Base-by-base conservation (phyloP, 2,797 vertebrate species). In the Triplophysa yarkandensis region DNA sequence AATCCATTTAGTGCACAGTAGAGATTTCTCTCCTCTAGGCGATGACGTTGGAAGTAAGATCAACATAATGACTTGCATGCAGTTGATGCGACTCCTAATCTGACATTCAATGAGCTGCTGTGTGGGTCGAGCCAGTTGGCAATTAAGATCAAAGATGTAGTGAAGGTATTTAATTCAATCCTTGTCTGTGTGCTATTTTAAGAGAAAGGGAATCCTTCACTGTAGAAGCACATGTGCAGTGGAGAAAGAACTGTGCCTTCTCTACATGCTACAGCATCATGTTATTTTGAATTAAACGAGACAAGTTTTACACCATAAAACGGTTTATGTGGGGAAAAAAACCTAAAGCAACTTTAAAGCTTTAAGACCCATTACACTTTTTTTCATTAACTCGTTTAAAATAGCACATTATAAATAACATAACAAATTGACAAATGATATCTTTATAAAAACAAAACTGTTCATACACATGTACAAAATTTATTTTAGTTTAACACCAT, bases 121-220 rank as follows among this genome's bases (percentile, higher is more conserved):
- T 70, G 46, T 60, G 39, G 46, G 7, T 57, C 23, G 27, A 65
- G 27, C 52, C 50, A 34, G 17, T 17, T 57, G 61, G 36, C n/a
- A 28, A 39, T 13, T 3, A 11, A 39, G 36, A 39, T 11, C 36
- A 39, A 11, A 39, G 36, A 39, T 44, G 4, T 52, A 71, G 25
- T 57, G 28, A 27, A 52, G 48, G 16, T 68, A 34, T 54, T 34
- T 67, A 32, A 30, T 76, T 78, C 61, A 68, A 83, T 79, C 34
- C 23, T 65, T 83, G 74, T 73, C 41, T 27, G 52, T 52, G 21
- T 50, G 61, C 66, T 77, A 71, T 80, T 82, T 80, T 67, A 66
- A 73, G 75, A 82, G 78, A 58, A 80, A 76, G 69, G 73, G 66
- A 76, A 48, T 72, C 71, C 36, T 72, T 48, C 5, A 55, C 17